Evolutionary conservation across 2,888 invertebrate genomes (phyloP).

Genomic region (Allacma fusca): DNA sequence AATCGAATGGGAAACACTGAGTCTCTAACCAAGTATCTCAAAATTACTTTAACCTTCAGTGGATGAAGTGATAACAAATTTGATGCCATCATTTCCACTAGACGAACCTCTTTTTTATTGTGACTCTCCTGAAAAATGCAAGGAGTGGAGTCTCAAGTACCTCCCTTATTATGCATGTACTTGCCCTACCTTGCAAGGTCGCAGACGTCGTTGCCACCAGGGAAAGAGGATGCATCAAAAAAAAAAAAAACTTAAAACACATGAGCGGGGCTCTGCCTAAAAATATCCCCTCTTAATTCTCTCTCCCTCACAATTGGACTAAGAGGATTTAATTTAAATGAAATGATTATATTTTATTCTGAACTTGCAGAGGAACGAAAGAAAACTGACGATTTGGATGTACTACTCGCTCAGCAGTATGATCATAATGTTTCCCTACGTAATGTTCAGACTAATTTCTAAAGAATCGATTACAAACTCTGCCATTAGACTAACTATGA

Average conservation of each 20-base stretch:
- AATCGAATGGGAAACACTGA: too few species aligned
- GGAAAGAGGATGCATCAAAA: too few species aligned
- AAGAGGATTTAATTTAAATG: too few species aligned
- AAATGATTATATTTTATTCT: conserved; percentile 5
- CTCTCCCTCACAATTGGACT: too few species aligned
- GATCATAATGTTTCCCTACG: conserved; percentile 32
- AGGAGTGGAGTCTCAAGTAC: too few species aligned
- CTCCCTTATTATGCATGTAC: too few species aligned
- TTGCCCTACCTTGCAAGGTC: too few species aligned
- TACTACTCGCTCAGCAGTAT: conserved; percentile 30
- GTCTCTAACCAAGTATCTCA: background rate
- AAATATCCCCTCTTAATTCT: too few species aligned
- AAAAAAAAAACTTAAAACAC: too few species aligned
- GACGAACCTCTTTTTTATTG: background rate
- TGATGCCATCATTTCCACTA: background rate
- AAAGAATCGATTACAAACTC: conserved; percentile 35
- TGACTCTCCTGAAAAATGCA: too few species aligned
- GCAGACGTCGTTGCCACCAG: too few species aligned
- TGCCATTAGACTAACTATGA: conserved; percentile 25
- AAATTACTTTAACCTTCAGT: background rate
- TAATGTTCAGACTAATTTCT: conserved; percentile 33
- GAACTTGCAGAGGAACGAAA: conserved; percentile 36
- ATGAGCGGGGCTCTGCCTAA: too few species aligned
- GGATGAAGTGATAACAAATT: conserved; percentile 1
- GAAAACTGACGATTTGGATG: conserved; percentile 39